Conservation (phyloP, 2,113 vertebrate species). For the Hippolais icterina region DNA sequence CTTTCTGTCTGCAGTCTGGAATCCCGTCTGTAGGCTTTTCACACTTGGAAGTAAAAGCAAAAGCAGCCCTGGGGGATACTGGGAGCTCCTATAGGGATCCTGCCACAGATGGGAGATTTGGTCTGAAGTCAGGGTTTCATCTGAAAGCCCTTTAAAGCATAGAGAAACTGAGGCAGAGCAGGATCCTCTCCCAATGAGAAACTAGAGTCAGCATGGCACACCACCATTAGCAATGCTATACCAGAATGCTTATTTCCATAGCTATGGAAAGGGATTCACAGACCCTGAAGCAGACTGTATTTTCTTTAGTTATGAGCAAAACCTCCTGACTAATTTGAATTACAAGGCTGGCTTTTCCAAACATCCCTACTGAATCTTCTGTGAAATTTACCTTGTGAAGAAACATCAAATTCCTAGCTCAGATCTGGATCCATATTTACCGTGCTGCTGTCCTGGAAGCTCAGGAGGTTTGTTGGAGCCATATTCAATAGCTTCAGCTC, state of each 20-base stretch:
- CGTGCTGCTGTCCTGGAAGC: background rate
- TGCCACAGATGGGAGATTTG: background rate
- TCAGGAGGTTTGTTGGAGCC: background rate
- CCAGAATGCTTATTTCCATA: background rate
- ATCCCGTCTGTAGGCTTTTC: background rate
- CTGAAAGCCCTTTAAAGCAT: background rate
- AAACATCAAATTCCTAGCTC: background rate
- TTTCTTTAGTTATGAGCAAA: constrained; percentile 14
- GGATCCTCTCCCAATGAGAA: fast-evolving
- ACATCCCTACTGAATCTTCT: background rate
- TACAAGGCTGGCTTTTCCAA: background rate
- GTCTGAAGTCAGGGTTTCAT: background rate
- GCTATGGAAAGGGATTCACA: background rate
- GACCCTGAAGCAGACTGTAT: background rate
- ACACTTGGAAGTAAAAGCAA: background rate
- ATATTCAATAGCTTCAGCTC: background rate
- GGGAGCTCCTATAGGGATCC: background rate
- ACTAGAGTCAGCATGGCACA: background rate
- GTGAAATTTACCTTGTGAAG: constrained; percentile 7
- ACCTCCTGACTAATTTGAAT: background rate
- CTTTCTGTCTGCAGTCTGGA: background rate
- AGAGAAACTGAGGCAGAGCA: background rate
- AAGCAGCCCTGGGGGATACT: background rate
- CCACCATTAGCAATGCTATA: background rate
- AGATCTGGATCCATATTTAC: background rate